phyloP scores from a whole-genome alignment of 1,140 invertebrate species.

The Drosophila sechellia region DNA sequence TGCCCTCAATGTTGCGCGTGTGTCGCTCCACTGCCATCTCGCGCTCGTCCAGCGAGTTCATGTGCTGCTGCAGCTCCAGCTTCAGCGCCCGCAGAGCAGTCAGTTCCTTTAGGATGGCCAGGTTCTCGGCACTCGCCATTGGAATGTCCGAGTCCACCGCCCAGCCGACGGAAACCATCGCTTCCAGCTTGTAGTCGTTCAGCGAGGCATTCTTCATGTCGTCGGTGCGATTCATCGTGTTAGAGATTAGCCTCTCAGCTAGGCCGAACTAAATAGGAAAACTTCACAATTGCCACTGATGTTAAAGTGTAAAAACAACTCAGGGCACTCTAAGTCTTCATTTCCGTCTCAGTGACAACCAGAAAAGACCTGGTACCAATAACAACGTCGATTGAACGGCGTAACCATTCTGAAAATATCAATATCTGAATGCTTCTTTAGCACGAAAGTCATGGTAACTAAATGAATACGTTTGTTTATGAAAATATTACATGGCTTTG shows the following conservation, averaged over 20 bases:
- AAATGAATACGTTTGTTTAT: too few relatives aligned
- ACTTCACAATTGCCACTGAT: background rate
- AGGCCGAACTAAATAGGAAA: background rate
- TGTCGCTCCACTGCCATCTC: constrained; percentile 82
- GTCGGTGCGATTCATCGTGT: constrained; percentile 59
- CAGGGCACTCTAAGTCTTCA: background rate
- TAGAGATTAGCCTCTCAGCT: constrained; percentile 2
- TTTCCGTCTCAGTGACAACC: constrained; percentile 5
- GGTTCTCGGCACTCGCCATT: constrained; percentile 89
- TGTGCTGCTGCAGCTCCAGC: constrained; percentile 54
- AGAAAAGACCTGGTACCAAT: background rate
- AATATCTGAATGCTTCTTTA: too few relatives aligned
- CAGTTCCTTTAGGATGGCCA: constrained; percentile 85
- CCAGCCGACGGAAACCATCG: constrained; percentile 86
- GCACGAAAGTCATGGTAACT: too few relatives aligned
- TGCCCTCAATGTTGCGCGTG: constrained; percentile 83
- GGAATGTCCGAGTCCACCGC: constrained; percentile 88
- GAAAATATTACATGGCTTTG: too few relatives aligned
- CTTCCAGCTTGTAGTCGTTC: constrained; percentile 64
- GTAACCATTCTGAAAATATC: too few relatives aligned
- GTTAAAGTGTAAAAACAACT: background rate
- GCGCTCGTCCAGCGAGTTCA: constrained; percentile 61
- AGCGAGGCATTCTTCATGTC: constrained; percentile 64
- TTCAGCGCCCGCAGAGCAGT: constrained; percentile 58
- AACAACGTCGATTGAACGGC: too few relatives aligned